Conservation (phyloP, 2,797 vertebrate genomes). For the Lagodon rhomboides region DNA sequence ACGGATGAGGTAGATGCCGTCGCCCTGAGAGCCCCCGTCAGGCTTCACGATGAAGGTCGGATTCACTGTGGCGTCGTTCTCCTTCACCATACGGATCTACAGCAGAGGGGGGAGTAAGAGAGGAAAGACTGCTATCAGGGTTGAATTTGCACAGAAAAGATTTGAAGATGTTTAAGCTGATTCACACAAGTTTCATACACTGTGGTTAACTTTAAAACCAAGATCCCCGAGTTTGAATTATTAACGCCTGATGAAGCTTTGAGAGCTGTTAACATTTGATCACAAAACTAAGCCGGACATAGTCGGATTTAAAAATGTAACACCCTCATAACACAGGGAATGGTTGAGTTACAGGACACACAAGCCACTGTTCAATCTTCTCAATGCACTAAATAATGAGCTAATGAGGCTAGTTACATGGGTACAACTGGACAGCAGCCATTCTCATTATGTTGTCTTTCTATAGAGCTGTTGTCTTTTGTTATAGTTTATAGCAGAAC, state of each 20-base stretch:
- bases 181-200: background rate
- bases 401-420: background rate
- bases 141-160: too few relatives aligned
- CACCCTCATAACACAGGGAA: background rate
- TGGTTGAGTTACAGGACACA: too few relatives aligned
- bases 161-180: background rate
- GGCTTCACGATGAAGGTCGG: constrained; percentile 98
- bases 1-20: constrained; percentile 99
- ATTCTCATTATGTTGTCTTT: background rate
- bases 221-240: background rate
- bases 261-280: background rate
- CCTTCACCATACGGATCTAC: constrained; percentile 91
- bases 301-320: background rate
- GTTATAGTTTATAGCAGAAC: background rate
- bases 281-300: background rate
- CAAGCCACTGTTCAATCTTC: too few relatives aligned
- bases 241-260: too few relatives aligned
- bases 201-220: background rate
- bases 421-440: background rate
- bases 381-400: background rate
- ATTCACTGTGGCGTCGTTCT: constrained; percentile 87
- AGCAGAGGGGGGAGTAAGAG: background rate
- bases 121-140: background rate
- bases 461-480: background rate
- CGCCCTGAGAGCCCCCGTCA: constrained; percentile 96